These are phyloP conservation scores for Podarcis lilfordi DNA, from an alignment of 2,797 vertebrate genomes.

Conservation along the genomic window DNA sequence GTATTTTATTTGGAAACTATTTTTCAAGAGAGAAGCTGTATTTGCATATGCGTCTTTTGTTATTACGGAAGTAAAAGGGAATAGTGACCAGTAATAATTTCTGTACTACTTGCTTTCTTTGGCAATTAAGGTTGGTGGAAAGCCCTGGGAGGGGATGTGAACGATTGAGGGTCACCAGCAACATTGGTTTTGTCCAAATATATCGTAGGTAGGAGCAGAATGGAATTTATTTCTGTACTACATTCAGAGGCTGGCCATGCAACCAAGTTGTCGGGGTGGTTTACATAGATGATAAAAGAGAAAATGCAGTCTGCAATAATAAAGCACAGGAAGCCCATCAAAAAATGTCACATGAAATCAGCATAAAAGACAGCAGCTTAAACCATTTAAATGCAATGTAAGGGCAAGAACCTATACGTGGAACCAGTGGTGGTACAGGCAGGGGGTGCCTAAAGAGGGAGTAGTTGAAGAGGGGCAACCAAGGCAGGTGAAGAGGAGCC, in stretches of 20 bases:
- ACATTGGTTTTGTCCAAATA: neutral
- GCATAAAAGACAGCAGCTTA: too few species aligned
- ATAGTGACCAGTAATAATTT: slow-evolving; percentile 3
- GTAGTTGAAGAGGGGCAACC: neutral
- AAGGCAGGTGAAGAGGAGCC: neutral
- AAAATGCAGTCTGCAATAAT: too few species aligned
- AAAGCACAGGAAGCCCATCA: too few species aligned
- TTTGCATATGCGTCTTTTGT: neutral
- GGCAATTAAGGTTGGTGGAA: slow-evolving; percentile 4
- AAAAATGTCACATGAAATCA: too few species aligned
- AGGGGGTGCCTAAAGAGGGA: neutral
- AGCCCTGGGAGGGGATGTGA: neutral
- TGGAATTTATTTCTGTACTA: too few species aligned
- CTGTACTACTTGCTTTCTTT: neutral
- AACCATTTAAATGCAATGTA: neutral
- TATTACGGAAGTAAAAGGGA: neutral
- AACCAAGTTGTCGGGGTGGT: too few species aligned
- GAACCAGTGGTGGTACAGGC: neutral
- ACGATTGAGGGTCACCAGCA: neutral
- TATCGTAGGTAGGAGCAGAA: neutral
- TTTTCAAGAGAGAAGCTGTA: neutral
- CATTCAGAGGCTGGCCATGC: too few species aligned
- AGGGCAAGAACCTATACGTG: neutral
- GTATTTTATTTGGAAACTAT: slow-evolving; percentile 29
- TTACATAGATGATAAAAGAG: too few species aligned